Evolutionary conservation across 2,797 vertebrate species (phyloP).

Genomic region (Chloroceryle inda): DNA sequence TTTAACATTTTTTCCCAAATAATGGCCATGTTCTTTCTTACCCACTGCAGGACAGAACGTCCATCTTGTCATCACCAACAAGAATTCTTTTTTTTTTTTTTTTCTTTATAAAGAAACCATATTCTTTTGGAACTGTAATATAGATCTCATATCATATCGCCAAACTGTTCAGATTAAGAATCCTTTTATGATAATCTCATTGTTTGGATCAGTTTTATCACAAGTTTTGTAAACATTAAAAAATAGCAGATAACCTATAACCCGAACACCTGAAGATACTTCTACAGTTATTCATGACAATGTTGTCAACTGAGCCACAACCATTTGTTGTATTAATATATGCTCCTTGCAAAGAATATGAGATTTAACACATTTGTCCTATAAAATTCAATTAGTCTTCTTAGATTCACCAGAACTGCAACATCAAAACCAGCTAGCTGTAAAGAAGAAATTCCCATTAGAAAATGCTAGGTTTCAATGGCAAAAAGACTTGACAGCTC

Average conservation of each 20-base stretch:
- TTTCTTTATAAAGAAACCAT: background rate
- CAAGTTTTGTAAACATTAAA: background rate
- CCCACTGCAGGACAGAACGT: background rate
- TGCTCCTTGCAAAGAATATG: background rate
- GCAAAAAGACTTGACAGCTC: background rate
- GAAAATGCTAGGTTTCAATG: background rate
- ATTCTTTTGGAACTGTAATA: background rate
- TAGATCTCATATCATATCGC: background rate
- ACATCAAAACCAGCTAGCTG: conserved; percentile 10
- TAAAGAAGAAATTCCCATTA: conserved; percentile 19
- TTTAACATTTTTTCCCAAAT: background rate
- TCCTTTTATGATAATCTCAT: background rate
- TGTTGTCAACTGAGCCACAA: background rate
- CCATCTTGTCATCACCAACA: background rate
- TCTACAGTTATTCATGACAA: background rate
- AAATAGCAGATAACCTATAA: background rate
- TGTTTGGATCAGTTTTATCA: background rate
- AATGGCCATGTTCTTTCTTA: background rate
- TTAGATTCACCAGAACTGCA: background rate
- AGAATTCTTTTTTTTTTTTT: background rate
- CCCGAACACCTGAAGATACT: background rate
- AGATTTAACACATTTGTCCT: background rate
- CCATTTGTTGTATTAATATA: background rate
- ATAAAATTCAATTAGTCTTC: conserved; percentile 15
- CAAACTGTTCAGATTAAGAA: background rate